Evolutionary conservation across 2,888 invertebrate species (phyloP), one percentile per base, ranked within the genome.

Genomic region (Mayetiola destructor): DNA sequence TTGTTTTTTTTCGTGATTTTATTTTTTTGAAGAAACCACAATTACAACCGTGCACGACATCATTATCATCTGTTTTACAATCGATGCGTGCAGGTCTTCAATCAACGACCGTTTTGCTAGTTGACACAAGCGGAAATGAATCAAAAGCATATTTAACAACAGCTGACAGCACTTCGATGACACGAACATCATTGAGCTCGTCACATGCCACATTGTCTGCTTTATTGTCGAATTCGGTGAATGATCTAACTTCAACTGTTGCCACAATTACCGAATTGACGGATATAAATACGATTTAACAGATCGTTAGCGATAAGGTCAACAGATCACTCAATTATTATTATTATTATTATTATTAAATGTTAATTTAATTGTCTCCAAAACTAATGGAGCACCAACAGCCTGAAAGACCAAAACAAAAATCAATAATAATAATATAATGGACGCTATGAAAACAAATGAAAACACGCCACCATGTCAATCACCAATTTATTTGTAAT

Each of bases 161-260:
- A 8, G 37, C 32, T 9, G 59, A 56, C 16, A 60, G 27, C 3
- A 56, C 55, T 52, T 27, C 35, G 12, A 27, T 48, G 3, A 27
- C 48, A 27, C 61, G 61, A 32, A 71, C 70, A 60, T 65, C 68
- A 3, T 63, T 72, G 35, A 72, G 72, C 59, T 71, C 71, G 8
- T 69, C 72, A 9, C 72, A 72, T 62, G 72, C 72, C 16, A 72
- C 72, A 8, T 63, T 72, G 2, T 71, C 72, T 1, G 72, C 72
- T 5, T 62, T 72, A 16, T 65, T 72, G 3, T 54, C 57, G 20
- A 54, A 37, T 20, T 32, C 57, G 23, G 18, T 30, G 18, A 54
- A 32, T 29, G 32, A 53, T 29, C 18, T 35, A 36, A 57, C 23
- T 3, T 12, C 32, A 9, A 53, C 23, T 48, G 23, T 27, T 27